Base-by-base conservation (phyloP, 2,888 invertebrate species). In the Heterodera filipjevi region DNA sequence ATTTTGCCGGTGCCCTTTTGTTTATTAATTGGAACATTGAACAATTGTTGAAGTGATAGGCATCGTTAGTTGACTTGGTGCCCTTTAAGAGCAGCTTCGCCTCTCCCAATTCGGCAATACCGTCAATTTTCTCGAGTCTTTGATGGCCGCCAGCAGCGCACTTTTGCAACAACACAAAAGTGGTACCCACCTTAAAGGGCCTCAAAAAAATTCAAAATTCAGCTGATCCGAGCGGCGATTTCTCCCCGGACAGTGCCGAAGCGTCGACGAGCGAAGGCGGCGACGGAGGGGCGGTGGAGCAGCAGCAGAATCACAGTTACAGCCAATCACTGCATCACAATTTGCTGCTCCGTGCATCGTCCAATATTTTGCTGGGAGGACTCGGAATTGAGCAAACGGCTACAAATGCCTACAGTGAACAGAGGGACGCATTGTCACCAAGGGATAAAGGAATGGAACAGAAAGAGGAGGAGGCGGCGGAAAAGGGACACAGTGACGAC, bases 191-290 rank as follows among this genome's bases (percentile, higher is more conserved):
- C 30, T 3, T 44, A 35, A 32, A 19, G 30, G 59, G 59, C 22
- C 8, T 19, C 22, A 16, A 12, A 14, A 14, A 16, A 16, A 19
- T 49, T 16, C 16, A 14, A 14, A 49, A 49, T 73, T 73, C n/a
- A 53, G 66, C 68, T 35, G 68, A 68, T 10, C 12, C 68, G 35
- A 27, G 22, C 64, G n/a, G 44, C 22, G 33, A 75, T 22, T 64
- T 64, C 39, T 79, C 49, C 33, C 80, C 84, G 33, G 84, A 83
- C 79, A 80, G 80, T 44, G 84, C 82, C 22, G 79, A 80, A 39
- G 82, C 84, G 27, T 82, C 83, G n/a, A 83, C 83, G 3, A 76
- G 76, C 39, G 80, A 80, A 27, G 84, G 83, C 53, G 80, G 80
- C 19, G 82, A 83, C 49, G 59, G 49, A 12, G 39, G 33, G 46